Percentiles rank a stretch among this genome's conserved stretches.
Evolutionary conservation across 2,888 invertebrate species (phyloP).

Genomic region (Eurytoma californica): DNA sequence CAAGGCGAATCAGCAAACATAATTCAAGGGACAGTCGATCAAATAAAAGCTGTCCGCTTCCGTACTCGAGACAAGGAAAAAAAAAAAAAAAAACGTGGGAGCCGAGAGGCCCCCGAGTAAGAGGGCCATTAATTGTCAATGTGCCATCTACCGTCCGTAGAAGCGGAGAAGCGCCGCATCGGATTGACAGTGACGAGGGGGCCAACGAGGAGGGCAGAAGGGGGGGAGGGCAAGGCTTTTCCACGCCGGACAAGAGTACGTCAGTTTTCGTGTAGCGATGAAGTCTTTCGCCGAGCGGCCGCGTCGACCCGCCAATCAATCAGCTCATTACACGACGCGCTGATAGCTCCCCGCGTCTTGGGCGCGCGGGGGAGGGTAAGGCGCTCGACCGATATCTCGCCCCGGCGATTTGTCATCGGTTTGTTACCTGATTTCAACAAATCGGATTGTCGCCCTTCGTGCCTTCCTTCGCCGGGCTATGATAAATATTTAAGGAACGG

Average conservation of each 20-base stretch:
- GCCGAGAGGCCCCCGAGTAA: background rate
- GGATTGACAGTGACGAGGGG: constrained; percentile 65
- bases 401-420: constrained; percentile 55
- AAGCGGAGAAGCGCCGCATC: constrained; percentile 46
- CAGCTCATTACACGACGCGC: constrained; percentile 69
- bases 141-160: constrained; percentile 7
- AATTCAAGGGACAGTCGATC: no score
- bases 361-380: background rate
- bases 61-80: background rate
- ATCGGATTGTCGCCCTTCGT: constrained; percentile 25
- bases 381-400: constrained; percentile 41
- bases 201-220: constrained; percentile 59
- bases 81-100: constrained; percentile 5
- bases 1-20: no score
- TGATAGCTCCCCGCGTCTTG: constrained; percentile 48
- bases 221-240: constrained; percentile 40
- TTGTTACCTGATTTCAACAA: constrained; percentile 50
- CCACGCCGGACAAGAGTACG: constrained; percentile 57
- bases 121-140: constrained; percentile 37
- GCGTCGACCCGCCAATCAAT: constrained; percentile 65
- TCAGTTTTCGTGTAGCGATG: constrained; percentile 65
- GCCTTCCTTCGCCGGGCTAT: background rate
- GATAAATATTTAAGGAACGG: constrained; percentile 19
- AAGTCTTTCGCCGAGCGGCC: constrained; percentile 62
- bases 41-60: background rate